These are phyloP conservation scores for Synanthedon myopaeformis DNA, from an alignment of 2,888 invertebrate species.

Conservation along the genomic window DNA sequence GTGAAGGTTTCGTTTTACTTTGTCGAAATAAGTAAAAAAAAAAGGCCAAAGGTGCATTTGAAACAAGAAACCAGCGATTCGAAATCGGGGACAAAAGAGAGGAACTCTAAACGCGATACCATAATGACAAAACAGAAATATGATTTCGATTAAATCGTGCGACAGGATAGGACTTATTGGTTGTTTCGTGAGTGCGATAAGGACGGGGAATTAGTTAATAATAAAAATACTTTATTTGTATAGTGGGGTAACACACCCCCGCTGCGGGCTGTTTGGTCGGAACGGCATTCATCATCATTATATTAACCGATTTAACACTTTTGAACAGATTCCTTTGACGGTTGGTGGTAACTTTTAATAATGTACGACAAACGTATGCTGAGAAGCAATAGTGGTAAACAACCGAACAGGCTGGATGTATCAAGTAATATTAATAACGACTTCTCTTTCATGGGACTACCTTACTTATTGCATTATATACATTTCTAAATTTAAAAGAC, in stretches of 20 bases:
- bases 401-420: too few species aligned
- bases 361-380: slow-evolving; percentile 23
- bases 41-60: slow-evolving; percentile 49
- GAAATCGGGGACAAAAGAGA: slow-evolving; percentile 61
- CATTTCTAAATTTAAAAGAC: too few species aligned
- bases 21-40: slow-evolving; percentile 39
- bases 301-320: slow-evolving; percentile 71
- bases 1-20: slow-evolving; percentile 39
- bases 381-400: too few species aligned
- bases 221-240: slow-evolving; percentile 70
- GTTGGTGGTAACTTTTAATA: slow-evolving; percentile 32
- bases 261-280: slow-evolving; percentile 66
- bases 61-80: slow-evolving; percentile 64
- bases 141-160: slow-evolving; percentile 66
- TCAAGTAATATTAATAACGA: too few species aligned
- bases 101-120: slow-evolving; percentile 65
- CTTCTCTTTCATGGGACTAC: too few species aligned
- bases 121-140: slow-evolving; percentile 72
- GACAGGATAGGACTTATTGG: slow-evolving; percentile 39
- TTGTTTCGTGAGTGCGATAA: slow-evolving; percentile 34
- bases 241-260: slow-evolving; percentile 69
- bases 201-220: slow-evolving; percentile 57
- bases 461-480: too few species aligned
- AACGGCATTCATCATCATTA: slow-evolving; percentile 68
- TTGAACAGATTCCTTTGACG: slow-evolving; percentile 61